Evolutionary conservation across 37 sponge, comb jelly and placozoan genomes (phyloP), one percentile per base, ranked within the genome.

Genomic region (Halisarca cf. caerulea): DNA sequence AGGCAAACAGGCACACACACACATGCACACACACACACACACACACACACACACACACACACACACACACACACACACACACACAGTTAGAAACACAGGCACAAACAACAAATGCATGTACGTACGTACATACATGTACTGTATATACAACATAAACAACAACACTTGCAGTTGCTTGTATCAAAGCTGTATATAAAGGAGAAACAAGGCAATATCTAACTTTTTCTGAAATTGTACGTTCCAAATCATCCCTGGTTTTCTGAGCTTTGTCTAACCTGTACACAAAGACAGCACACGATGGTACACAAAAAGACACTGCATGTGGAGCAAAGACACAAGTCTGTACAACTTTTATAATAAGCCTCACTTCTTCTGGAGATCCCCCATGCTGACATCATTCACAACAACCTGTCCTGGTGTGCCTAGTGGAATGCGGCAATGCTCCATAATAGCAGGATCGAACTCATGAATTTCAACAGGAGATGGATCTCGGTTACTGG

Each of bases 401-500:
- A 74, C 42, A 20, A 40, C 11, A 37, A 74, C 41, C 25, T n/a
- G 15, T 38, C 77, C 77, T 3, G 77, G 77, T 1, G 32, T n/a
- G 8, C 77, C 77, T 20, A 74, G 77, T 0, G 42, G 45, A 1
- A 74, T 40, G 44, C 77, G 42, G 25, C 77, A 74, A 37, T 41
- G 18, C 47, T 39, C 77, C 77, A 74, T 74, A 20, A 74, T 74
- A 25, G 43, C 15, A 17, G 77, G 77, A 25, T 74, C 77, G 41
- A 74, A 74, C 44, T 74, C 38, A 40, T 74, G 77, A 2, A 74
- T 41, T 39, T 74, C 77, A 32, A 74, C 25, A 74, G 77, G 3
- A 1, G 45, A 72, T 45, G 71, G 6, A 1, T n/a, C 33, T 30
- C 7, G 21, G 33, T 21, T 24, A 69, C 32, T 43, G 20, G 8